These are phyloP conservation scores for Horisme vitalbata DNA, from an alignment of 2,888 invertebrate genomes.

Conservation along the genomic window DNA sequence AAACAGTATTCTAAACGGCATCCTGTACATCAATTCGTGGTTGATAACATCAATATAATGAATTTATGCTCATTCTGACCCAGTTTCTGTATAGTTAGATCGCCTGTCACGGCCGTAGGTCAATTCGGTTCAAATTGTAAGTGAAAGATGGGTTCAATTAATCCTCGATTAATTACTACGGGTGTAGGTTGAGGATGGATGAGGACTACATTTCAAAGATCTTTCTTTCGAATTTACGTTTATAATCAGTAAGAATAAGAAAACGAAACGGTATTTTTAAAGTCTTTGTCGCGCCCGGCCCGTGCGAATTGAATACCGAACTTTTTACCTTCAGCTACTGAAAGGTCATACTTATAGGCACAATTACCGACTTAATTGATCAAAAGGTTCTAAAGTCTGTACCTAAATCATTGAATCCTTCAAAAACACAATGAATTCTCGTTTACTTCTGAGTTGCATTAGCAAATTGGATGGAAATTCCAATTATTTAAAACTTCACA, in stretches of 20 bases:
- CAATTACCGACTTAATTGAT: no score
- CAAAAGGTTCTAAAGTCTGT: no score
- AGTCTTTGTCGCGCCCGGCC: no score
- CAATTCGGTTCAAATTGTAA: conserved; percentile 33
- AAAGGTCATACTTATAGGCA: no score
- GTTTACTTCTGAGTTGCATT: conserved; percentile 28
- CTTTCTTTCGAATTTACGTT: no score
- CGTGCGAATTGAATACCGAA: no score
- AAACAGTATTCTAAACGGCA: not conserved
- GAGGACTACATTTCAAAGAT: not conserved
- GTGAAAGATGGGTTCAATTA: conserved; percentile 25
- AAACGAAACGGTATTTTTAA: no score
- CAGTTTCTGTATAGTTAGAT: conserved; percentile 57
- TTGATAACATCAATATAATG: conserved; percentile 45
- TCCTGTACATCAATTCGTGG: conserved; percentile 16
- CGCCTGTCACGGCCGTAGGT: conserved; percentile 55
- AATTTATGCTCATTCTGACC: conserved; percentile 64
- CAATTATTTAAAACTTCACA: conserved; percentile 29
- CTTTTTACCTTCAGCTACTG: no score
- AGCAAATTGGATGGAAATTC: conserved; percentile 27
- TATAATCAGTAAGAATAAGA: no score
- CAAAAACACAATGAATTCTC: not conserved
- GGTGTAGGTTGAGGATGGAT: conserved; percentile 4
- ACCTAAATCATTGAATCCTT: not conserved
- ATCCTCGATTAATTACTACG: conserved; percentile 17